A percentile compares a stretch with the other conserved stretches of the same genome.
Evolutionary conservation across 2,113 vertebrate species (phyloP).

Genomic region (Talpa occidentalis): DNA sequence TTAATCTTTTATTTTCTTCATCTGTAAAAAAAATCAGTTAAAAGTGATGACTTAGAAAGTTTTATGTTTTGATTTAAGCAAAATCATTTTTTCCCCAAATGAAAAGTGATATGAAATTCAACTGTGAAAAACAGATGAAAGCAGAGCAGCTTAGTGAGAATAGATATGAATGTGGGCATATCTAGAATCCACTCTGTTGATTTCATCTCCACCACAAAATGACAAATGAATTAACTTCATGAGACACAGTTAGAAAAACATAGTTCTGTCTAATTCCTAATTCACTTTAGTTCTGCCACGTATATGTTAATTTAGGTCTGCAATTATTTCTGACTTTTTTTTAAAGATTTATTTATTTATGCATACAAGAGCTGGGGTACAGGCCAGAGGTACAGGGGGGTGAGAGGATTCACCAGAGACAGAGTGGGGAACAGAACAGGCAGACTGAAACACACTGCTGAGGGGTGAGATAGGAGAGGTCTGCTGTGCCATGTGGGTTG

Average conservation of each 20-base stretch:
- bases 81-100: neutral
- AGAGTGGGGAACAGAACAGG: too few species aligned
- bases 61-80: constrained; percentile 46
- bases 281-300: neutral
- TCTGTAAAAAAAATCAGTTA: neutral
- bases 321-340: neutral
- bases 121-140: neutral
- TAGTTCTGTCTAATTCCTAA: neutral
- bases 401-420: too few species aligned
- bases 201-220: neutral
- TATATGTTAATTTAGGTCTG: neutral
- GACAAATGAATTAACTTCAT: constrained; percentile 16
- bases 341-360: too few species aligned
- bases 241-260: constrained; percentile 15
- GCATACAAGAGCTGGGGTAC: too few species aligned
- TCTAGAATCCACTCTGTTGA: neutral
- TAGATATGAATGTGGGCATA: too few species aligned
- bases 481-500: too few species aligned
- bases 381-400: too few species aligned
- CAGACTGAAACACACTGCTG: too few species aligned
- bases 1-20: neutral
- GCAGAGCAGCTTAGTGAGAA: neutral
- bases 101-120: neutral
- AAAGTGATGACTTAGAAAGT: neutral
- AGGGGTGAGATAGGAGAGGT: too few species aligned